Percentiles rank a stretch among this genome's conserved stretches.
These are phyloP conservation scores for Meta bourneti DNA, from an alignment of 2,888 invertebrate genomes.

Conservation along the genomic window DNA sequence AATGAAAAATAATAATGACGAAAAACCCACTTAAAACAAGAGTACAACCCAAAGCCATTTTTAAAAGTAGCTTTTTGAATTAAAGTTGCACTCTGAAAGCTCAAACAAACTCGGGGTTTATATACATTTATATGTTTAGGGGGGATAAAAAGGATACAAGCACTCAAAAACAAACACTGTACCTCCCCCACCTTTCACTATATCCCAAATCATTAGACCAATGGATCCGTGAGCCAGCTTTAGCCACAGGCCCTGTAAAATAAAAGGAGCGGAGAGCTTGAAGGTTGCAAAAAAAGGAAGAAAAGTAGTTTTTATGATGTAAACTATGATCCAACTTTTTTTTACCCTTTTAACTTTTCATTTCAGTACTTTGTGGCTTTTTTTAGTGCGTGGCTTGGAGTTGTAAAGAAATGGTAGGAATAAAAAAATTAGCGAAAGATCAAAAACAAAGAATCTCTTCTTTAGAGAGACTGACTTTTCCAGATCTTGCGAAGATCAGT, in stretches of 20 bases:
- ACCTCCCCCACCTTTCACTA: slow-evolving; percentile 33
- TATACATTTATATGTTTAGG: slow-evolving; percentile 56
- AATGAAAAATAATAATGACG: slow-evolving; percentile 50
- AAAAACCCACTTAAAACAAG: slow-evolving; percentile 56
- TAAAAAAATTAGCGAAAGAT: slow-evolving; percentile 59
- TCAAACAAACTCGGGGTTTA: slow-evolving; percentile 60
- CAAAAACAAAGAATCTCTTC: slow-evolving; percentile 63
- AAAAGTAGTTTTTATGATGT: slow-evolving; percentile 63
- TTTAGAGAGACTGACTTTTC: slow-evolving; percentile 54
- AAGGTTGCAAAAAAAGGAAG: not conserved
- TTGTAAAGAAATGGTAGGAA: slow-evolving; percentile 29
- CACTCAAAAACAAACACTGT: slow-evolving; percentile 55
- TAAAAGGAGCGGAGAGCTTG: not conserved
- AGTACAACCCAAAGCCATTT: slow-evolving; percentile 64
- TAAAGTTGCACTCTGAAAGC: slow-evolving; percentile 60
- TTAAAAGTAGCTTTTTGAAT: slow-evolving; percentile 72
- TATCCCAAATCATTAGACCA: slow-evolving; percentile 62
- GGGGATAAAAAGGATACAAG: slow-evolving; percentile 41
- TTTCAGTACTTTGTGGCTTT: slow-evolving; percentile 44
- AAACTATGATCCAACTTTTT: slow-evolving; percentile 60
- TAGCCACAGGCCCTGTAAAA: slow-evolving; percentile 64
- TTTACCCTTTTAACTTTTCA: slow-evolving; percentile 64
- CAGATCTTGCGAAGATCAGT: slow-evolving; percentile 61
- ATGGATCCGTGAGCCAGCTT: slow-evolving; percentile 48
- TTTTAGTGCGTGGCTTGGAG: slow-evolving; percentile 7